Evolutionary conservation across 2,888 invertebrate genomes (phyloP).

Genomic region (Siphlonurus alternatus): DNA sequence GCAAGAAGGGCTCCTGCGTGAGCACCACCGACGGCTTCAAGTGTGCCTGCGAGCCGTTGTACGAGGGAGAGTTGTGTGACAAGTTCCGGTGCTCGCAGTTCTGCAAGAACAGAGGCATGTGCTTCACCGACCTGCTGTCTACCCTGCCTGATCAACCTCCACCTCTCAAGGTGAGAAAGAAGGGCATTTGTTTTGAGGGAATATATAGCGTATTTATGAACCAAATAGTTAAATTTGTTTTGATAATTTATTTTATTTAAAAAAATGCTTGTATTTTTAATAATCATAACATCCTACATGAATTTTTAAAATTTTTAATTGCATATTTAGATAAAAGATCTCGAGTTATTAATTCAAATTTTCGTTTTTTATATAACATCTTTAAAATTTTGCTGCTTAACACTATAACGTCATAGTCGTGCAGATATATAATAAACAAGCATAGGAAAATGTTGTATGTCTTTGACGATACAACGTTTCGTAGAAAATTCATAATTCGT

Average conservation of each 20-base stretch:
- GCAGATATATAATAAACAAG: too few species aligned
- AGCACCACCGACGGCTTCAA: conserved; percentile 31
- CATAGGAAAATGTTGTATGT: too few species aligned
- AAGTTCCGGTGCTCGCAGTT: conserved; percentile 49
- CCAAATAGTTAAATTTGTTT: not conserved
- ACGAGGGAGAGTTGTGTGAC: conserved; percentile 47
- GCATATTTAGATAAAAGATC: too few species aligned
- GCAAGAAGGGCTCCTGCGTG: conserved; percentile 44
- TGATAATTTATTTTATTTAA: too few species aligned
- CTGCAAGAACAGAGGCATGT: conserved; percentile 40
- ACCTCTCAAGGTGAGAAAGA: conserved; percentile 19
- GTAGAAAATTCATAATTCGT: too few species aligned
- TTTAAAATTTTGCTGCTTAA: too few species aligned
- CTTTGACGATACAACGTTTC: too few species aligned
- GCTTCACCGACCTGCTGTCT: conserved; percentile 19
- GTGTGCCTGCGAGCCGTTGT: conserved; percentile 47
- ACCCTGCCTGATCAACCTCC: conserved; percentile 16
- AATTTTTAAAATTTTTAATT: not conserved
- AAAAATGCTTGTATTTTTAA: too few species aligned
- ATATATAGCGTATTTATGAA: not conserved
- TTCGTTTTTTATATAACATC: too few species aligned
- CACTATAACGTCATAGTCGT: too few species aligned
- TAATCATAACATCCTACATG: not conserved
- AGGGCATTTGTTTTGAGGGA: not conserved
- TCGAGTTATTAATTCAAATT: too few species aligned